Evolutionary conservation across 2,797 vertebrate species (phyloP), one percentile per base, ranked within the genome.

Genomic region (Petrocephalus sullivani): DNA sequence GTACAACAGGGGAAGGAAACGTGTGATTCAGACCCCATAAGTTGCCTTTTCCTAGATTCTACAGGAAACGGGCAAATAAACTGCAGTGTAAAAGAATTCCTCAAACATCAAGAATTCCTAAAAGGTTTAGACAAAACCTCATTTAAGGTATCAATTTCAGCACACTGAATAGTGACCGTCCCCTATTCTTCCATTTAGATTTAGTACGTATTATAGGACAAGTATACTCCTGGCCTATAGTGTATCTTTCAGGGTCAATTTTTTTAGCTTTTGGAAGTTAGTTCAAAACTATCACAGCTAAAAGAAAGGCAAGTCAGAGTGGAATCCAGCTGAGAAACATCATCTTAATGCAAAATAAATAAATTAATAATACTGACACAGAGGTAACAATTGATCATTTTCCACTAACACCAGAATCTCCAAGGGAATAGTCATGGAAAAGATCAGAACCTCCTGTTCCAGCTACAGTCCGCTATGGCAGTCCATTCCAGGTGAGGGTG

Each of bases 391-490:
- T 33, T 71, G 21, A 87, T 56, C 61, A 56, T 23, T 56, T 10
- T 64, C 6, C 86, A n/a, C 51, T 87, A 23, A 49, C 33, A 21
- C 23, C 19, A 75, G 21, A 61, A 49, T 23, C n/a, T 3, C 58
- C 46, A 64, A 67, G 58, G 16, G 71, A 54, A 64, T 21, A 87
- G 71, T 37, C 60, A 67, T 9, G 56, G 41, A 64, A 87, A 51
- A 71, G 57, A 60, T 82, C n/a, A 8, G 71, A 4, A 83, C 75
- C 56, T 58, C 56, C 54, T 88, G 71, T 82, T 81, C 87, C 71
- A 78, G 67, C 54, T 33, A 51, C 49, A 67, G 10, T 57, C 71
- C 1, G 19, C 64, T 33, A 28, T 46, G 54, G 10, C 9, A 49
- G 71, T 46, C 78, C 54, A 56, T 82, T 14, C 37, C 19, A 51